Conservation (phyloP, 2,888 invertebrate species). For the Alloscopus bannaensis region DNA sequence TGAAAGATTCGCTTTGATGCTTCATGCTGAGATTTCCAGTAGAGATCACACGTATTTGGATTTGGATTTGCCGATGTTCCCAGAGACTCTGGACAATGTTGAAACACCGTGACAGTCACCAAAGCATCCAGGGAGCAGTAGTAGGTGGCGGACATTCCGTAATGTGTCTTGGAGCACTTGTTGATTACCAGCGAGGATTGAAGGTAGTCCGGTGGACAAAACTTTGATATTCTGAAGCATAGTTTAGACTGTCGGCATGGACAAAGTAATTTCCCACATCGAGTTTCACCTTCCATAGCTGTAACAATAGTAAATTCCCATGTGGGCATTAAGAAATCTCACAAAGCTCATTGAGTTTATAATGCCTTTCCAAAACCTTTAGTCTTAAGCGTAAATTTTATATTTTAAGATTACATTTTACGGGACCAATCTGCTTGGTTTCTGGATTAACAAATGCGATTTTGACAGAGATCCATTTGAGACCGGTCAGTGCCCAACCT, state of each 20-base stretch:
- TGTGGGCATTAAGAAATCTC: too few relatives aligned
- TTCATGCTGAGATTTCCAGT: conserved; percentile 52
- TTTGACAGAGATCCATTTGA: conserved; percentile 42
- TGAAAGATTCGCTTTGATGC: conserved; percentile 40
- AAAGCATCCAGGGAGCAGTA: conserved; percentile 38
- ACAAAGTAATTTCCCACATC: conserved; percentile 35
- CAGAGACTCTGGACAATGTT: conserved; percentile 13
- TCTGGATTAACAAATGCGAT: conserved; percentile 38
- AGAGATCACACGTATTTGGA: too few relatives aligned
- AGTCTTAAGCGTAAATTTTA: too few relatives aligned
- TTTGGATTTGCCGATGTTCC: neutral
- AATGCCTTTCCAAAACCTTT: too few relatives aligned
- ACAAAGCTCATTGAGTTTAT: too few relatives aligned
- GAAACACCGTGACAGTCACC: conserved; percentile 28
- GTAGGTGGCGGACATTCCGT: conserved; percentile 31
- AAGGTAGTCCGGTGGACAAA: conserved; percentile 29
- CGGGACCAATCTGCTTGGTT: conserved; percentile 26
- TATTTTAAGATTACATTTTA: conserved; percentile 22
- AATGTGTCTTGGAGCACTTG: conserved; percentile 37
- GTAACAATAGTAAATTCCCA: neutral
- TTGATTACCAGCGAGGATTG: conserved; percentile 41
- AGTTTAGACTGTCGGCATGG: conserved; percentile 30
- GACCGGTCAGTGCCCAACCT: conserved; percentile 28
- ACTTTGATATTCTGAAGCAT: conserved; percentile 25
- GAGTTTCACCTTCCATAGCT: conserved; percentile 36